phyloP scores from a whole-genome alignment of 2,113 vertebrate genomes.

The Elanoides forficatus region DNA sequence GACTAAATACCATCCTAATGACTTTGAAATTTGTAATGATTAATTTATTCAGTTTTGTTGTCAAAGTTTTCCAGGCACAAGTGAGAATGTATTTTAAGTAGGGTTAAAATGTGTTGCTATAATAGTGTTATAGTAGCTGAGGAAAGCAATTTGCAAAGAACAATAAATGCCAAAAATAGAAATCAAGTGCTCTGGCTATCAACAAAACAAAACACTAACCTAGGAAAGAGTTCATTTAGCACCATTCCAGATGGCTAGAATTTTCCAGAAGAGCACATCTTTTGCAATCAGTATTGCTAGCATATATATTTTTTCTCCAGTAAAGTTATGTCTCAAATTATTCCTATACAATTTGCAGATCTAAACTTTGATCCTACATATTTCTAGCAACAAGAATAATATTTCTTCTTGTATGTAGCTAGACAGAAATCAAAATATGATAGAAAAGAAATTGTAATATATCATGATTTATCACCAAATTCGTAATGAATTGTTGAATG shows the following conservation, averaged over 20 bases:
- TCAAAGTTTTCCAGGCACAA: neutral
- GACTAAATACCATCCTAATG: neutral
- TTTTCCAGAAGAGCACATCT: neutral
- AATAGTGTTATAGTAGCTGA: neutral
- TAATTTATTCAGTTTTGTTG: neutral
- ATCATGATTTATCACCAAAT: neutral
- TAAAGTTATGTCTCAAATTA: neutral
- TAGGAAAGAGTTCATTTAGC: neutral
- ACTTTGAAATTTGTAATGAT: neutral
- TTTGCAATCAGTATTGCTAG: neutral
- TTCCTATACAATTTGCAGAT: neutral
- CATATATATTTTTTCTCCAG: neutral
- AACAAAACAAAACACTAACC: constrained; percentile 6
- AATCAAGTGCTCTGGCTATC: constrained; percentile 10
- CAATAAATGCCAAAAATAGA: constrained; percentile 21
- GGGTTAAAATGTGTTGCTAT: neutral
- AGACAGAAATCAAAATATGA: neutral
- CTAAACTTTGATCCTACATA: neutral
- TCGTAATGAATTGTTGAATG: neutral
- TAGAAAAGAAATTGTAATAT: neutral
- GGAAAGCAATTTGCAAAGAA: constrained; percentile 24
- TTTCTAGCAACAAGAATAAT: neutral
- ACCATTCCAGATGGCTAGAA: constrained; percentile 13
- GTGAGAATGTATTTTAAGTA: neutral
- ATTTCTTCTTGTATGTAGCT: neutral